Base-by-base conservation (phyloP, 1,140 invertebrate species). In the Drosophila pruinosa region DNA sequence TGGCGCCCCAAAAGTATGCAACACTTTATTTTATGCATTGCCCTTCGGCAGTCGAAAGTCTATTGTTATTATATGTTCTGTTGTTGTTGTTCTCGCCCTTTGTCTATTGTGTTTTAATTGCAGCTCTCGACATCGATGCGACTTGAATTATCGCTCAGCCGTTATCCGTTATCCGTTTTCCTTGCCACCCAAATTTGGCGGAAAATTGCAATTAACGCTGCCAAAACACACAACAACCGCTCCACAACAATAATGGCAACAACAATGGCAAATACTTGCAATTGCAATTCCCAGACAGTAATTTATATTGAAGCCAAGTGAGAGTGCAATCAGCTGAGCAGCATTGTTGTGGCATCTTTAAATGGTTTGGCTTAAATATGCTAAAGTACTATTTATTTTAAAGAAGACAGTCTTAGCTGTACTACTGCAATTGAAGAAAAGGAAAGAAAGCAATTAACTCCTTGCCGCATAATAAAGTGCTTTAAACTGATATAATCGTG, bases 201-300 rank as follows among this genome's bases (percentile, higher is more conserved):
- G 56, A 53, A 69, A 81, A 77, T 70, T 82, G 72, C 72, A 50
- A 50, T 50, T 50, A 50, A 50, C n/a, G 6, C 19, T 8, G 41
- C 41, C 41, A 45, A 45, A 4, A 45, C 41, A 36, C 41, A 36
- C 38, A 34, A 39, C n/a, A 48, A 24, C 45, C 10, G 12, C 5
- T 14, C 39, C 19, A 43, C 15, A 10, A 22, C 10, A 21, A n/a
- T n/a, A 36, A 41, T 6, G 4, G 3, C 12, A 38, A 38, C 36
- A 38, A 22, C 19, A 43, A 10, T 17, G 17, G 10, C 41, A 43
- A 28, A 50, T 15, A 50, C 21, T 47, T 26, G 43, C n/a, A 28
- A 58, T 57, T 43, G n/a, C 50, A 56, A 47, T 52, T 38, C 21
- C 22, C 43, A 47, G 43, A 47, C 43, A 47, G 43, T 22, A 24